These are phyloP conservation scores for Hystrix brachyura DNA, from an alignment of 2,113 vertebrate species.

Conservation along the genomic window DNA sequence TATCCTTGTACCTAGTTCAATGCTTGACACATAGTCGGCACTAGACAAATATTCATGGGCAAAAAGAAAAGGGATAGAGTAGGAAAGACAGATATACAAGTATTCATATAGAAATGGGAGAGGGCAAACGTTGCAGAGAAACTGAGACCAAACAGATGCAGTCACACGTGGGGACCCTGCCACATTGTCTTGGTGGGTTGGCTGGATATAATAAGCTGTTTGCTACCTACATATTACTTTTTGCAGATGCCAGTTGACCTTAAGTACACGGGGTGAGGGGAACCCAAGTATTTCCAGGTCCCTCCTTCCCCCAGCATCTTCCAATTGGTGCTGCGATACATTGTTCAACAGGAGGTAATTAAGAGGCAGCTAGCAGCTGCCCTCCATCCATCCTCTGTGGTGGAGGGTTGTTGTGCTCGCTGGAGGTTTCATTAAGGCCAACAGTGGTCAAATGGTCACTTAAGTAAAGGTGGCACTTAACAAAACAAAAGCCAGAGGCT, in stretches of 20 bases:
- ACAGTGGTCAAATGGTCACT: not conserved
- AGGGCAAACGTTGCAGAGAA: not conserved
- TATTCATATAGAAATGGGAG: not conserved
- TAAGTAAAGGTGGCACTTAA: slow-evolving; percentile 7
- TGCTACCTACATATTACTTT: not conserved
- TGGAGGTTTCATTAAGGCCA: not conserved
- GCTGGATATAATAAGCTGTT: not conserved
- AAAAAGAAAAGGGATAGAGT: not conserved
- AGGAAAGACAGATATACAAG: not conserved
- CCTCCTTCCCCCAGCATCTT: not conserved
- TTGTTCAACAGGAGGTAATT: slow-evolving; percentile 4
- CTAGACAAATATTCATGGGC: slow-evolving; percentile 7
- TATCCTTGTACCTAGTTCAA: not conserved
- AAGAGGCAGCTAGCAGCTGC: slow-evolving; percentile 2
- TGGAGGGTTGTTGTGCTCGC: not conserved
- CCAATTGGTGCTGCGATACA: not conserved
- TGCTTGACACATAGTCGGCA: not conserved
- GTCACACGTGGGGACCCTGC: not conserved
- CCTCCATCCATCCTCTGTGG: not conserved
- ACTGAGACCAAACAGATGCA: not conserved
- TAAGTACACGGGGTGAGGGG: not conserved
- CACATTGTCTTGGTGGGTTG: not conserved
- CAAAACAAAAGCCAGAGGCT: slow-evolving; percentile 28
- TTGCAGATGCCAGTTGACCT: not conserved
- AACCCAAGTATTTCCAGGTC: not conserved